Evolutionary conservation across 1,140 invertebrate species (phyloP).

Genomic region (Diabrotica virgifera): DNA sequence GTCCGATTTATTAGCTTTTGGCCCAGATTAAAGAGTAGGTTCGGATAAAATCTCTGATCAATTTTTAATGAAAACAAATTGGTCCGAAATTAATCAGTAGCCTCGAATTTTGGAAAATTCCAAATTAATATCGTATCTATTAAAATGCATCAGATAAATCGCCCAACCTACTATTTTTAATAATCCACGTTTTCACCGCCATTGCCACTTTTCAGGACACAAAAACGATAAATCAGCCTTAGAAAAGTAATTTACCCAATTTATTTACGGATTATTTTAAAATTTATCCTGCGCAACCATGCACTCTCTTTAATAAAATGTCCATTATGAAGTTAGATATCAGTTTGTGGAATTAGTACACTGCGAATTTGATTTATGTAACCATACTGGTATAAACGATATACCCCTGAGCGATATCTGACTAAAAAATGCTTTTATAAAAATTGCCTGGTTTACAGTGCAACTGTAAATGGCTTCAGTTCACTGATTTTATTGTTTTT

Average conservation of each 20-base stretch:
- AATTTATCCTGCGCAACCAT: not conserved
- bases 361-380: not conserved
- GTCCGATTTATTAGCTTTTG: no score
- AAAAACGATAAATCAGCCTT: not conserved
- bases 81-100: not conserved
- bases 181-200: slow-evolving; percentile 1
- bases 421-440: no score
- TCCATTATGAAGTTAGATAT: slow-evolving; percentile 2
- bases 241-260: slow-evolving; percentile 1
- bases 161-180: not conserved
- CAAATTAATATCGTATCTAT: not conserved
- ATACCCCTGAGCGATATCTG: no score
- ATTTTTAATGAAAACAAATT: slow-evolving; percentile 3
- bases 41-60: not conserved
- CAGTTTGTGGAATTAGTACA: not conserved
- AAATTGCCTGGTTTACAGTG: no score
- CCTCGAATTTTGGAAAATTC: not conserved
- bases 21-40: no score
- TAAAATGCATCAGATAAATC: not conserved
- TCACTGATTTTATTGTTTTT: no score
- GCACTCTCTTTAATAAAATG: slow-evolving; percentile 2
- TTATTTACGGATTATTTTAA: slow-evolving; percentile 3
- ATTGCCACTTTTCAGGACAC: not conserved
- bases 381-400: not conserved
- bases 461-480: no score